Evolutionary conservation across 2,797 vertebrate genomes (phyloP).

Genomic region (Pogonophryne albipinna): DNA sequence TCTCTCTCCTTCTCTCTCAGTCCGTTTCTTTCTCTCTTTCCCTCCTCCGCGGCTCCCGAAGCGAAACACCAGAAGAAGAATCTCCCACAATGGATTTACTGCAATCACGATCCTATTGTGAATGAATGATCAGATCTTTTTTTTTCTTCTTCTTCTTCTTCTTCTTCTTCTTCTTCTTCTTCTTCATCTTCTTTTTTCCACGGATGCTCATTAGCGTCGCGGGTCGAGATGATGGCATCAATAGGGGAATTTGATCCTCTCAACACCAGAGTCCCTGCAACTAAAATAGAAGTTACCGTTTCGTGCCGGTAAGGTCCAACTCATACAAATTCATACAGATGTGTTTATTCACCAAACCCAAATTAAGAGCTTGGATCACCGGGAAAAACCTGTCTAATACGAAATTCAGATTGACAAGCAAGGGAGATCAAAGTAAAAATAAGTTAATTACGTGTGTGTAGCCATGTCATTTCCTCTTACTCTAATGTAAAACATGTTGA

Average conservation of each 20-base stretch:
- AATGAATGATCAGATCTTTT: conserved; percentile 54
- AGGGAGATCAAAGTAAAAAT: not conserved
- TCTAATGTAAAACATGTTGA: not conserved
- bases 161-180: not conserved
- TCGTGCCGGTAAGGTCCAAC: conserved; percentile 90
- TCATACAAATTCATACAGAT: not conserved
- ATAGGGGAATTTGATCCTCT: conserved; percentile 90
- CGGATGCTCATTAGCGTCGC: conserved; percentile 52
- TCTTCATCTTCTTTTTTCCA: conserved; percentile 16
- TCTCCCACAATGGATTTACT: conserved; percentile 71
- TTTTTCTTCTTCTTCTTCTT: not conserved
- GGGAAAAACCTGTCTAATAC: not conserved
- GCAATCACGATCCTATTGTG: conserved; percentile 41
- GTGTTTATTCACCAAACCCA: not conserved
- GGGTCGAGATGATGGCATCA: conserved; percentile 89
- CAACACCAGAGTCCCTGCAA: conserved; percentile 91
- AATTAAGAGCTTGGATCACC: not conserved
- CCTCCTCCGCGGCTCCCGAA: conserved; percentile 30
- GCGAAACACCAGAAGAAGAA: conserved; percentile 8
- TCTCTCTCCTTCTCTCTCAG: not conserved
- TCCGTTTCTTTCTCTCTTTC: not conserved
- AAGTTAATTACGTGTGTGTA: conserved; percentile 14
- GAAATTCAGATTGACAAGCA: not conserved
- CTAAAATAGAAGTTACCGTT: conserved; percentile 95
- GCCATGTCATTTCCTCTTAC: not conserved